These are phyloP conservation scores for Leptosomus discolor DNA, from an alignment of 2,113 vertebrate species.

Conservation along the genomic window DNA sequence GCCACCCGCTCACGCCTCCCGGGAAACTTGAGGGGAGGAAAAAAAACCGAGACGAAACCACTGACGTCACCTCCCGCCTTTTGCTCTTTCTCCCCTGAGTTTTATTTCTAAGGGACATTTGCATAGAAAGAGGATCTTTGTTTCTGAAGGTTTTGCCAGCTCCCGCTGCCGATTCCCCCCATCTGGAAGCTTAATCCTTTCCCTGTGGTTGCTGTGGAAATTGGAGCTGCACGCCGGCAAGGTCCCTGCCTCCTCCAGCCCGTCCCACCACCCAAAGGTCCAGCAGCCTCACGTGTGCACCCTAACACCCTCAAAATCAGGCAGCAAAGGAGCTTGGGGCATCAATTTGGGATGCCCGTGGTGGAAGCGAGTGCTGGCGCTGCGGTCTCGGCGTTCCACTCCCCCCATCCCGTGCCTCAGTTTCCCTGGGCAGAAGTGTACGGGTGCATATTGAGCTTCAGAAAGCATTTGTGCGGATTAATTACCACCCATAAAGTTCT, in stretches of 20 bases:
- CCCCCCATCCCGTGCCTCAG: not conserved
- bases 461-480: not conserved
- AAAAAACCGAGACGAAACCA: not conserved
- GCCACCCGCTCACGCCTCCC: not conserved
- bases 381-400: fast-evolving
- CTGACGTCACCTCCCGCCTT: not conserved
- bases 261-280: not conserved
- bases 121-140: slow-evolving; percentile 40
- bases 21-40: slow-evolving; percentile 5
- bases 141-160: slow-evolving; percentile 12
- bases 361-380: fast-evolving
- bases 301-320: fast-evolving
- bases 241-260: not conserved
- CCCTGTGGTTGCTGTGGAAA: not conserved
- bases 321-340: not conserved
- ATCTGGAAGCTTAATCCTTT: slow-evolving; percentile 9
- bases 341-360: fast-evolving
- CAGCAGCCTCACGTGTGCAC: not conserved
- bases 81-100: not conserved
- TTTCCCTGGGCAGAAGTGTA: not conserved
- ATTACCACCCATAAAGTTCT: not conserved
- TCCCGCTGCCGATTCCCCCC: not conserved
- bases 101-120: slow-evolving; percentile 57
- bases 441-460: fast-evolving
- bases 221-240: fast-evolving